Conservation (phyloP, 35 echinoderm and acorn worm genomes). For the Strongylocentrotus purpuratus region DNA sequence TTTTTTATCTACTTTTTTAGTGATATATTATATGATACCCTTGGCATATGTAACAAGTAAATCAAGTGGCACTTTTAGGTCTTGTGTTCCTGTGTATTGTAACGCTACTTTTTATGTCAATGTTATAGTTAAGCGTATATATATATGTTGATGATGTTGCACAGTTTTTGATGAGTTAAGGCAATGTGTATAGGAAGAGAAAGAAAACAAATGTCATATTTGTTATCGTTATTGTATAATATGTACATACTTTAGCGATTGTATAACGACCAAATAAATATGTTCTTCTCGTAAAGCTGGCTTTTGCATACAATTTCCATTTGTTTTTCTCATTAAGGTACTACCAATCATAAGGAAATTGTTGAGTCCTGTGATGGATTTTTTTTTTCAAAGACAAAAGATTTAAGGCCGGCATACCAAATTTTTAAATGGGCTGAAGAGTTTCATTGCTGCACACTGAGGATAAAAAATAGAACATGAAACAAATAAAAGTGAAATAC, state of each 20-base stretch:
- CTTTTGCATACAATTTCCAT: background rate
- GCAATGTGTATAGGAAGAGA: conserved; percentile 22
- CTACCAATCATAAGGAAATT: no score
- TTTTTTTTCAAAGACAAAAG: no score
- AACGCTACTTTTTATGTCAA: background rate
- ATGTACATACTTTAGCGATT: conserved; percentile 39
- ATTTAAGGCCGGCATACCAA: no score
- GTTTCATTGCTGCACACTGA: no score
- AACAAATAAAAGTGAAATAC: no score
- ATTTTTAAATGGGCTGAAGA: no score
- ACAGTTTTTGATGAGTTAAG: background rate
- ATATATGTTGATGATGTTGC: background rate
- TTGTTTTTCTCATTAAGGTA: background rate
- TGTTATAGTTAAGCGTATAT: background rate
- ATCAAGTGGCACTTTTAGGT: background rate
- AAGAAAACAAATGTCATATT: conserved; percentile 7
- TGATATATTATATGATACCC: no score
- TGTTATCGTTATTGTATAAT: conserved; percentile 42
- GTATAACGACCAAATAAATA: conserved; percentile 34
- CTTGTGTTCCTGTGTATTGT: background rate
- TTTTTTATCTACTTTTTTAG: no score
- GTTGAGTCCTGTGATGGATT: no score
- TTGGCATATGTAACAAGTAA: background rate
- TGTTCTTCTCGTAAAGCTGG: background rate
- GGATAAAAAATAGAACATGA: no score